Evolutionary conservation across 2,113 vertebrate species (phyloP).

Genomic region (Nematolebias whitei): DNA sequence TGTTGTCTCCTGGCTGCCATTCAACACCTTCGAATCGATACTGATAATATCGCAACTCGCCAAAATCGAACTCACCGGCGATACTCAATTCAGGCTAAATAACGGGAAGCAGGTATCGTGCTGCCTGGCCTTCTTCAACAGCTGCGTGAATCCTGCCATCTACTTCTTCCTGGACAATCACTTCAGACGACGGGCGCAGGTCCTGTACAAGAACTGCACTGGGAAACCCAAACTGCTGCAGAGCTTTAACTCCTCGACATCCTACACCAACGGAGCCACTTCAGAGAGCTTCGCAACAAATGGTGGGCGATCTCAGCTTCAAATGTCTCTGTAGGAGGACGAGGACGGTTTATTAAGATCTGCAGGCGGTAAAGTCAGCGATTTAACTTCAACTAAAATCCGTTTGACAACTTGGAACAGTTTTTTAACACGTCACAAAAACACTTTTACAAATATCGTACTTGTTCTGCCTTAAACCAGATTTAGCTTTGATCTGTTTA

Average conservation of each 20-base stretch:
- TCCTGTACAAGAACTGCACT: constrained; percentile 39
- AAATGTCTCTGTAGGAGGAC: constrained; percentile 31
- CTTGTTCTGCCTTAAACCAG: background rate
- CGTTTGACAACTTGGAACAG: background rate
- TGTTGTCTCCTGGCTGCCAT: constrained; percentile 88
- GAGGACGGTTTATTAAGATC: background rate
- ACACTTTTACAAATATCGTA: background rate
- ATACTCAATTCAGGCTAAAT: constrained; percentile 26
- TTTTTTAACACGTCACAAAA: background rate
- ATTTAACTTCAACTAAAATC: background rate
- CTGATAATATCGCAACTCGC: constrained; percentile 56
- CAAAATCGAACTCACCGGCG: constrained; percentile 37
- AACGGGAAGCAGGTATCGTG: constrained; percentile 77
- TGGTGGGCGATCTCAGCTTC: constrained; percentile 45
- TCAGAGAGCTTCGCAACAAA: constrained; percentile 64
- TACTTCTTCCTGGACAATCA: constrained; percentile 85
- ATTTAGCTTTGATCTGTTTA: background rate
- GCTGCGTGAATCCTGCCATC: constrained; percentile 87
- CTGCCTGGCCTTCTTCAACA: constrained; percentile 87
- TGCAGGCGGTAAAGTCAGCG: background rate
- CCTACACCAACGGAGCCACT: constrained; percentile 53
- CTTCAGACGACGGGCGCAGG: constrained; percentile 72
- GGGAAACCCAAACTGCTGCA: constrained; percentile 24
- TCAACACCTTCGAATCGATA: constrained; percentile 78
- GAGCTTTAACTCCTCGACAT: constrained; percentile 55